These are phyloP conservation scores for Edolisoma coerulescens DNA, from an alignment of 2,113 vertebrate species.

Conservation along the genomic window DNA sequence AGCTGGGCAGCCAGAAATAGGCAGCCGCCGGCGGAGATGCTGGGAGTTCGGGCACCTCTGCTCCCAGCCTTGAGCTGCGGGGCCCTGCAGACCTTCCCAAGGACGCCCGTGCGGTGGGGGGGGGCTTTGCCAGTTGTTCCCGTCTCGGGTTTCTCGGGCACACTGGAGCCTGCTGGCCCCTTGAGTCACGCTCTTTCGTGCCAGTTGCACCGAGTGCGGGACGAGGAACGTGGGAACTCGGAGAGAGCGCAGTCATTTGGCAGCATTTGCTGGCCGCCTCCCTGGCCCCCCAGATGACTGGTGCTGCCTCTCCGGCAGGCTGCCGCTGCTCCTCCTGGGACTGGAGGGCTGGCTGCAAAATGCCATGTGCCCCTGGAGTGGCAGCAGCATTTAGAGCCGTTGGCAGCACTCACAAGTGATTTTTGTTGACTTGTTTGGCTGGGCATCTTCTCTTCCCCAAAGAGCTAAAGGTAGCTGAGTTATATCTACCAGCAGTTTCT, in stretches of 20 bases:
- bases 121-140: slow-evolving; percentile 12
- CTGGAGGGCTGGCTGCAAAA: not conserved
- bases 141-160: slow-evolving; percentile 14
- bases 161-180: slow-evolving; percentile 10
- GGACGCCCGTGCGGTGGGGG: fast-evolving
- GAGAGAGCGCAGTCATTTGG: fast-evolving
- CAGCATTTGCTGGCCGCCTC: not conserved
- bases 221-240: not conserved
- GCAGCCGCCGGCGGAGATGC: not conserved
- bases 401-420: not conserved
- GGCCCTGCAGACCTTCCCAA: not conserved
- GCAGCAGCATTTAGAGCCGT: not conserved
- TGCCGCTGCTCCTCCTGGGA: not conserved
- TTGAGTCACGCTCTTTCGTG: not conserved
- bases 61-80: not conserved
- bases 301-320: not conserved
- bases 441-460: not conserved
- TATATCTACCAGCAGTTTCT: not conserved
- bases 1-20: slow-evolving; percentile 26
- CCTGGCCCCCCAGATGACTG: fast-evolving
- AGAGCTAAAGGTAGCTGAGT: not conserved
- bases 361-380: fast-evolving
- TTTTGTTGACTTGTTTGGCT: not conserved
- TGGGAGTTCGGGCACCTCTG: not conserved
- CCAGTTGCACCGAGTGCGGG: fast-evolving